Evolutionary conservation across 2,888 invertebrate genomes (phyloP).

Genomic region (Neoascia interrupta): DNA sequence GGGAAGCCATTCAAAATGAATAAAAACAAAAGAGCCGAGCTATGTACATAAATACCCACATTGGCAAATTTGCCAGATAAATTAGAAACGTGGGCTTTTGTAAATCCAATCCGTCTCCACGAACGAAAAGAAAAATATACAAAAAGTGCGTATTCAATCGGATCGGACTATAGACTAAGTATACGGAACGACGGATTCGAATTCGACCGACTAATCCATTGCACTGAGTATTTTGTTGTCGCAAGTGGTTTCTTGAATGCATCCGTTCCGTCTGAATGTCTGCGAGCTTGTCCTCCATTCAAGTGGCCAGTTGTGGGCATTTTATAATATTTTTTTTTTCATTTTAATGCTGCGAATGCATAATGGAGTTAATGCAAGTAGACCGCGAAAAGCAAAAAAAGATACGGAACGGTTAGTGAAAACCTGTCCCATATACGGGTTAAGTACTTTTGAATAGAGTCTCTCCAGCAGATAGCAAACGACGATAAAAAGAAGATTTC

Average conservation of each 20-base stretch:
- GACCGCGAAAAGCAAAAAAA: no score
- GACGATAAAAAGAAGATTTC: no score
- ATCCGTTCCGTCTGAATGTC: constrained; percentile 62
- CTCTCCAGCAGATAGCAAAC: no score
- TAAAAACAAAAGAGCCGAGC: constrained; percentile 47
- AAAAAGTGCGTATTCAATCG: constrained; percentile 54
- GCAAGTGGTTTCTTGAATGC: constrained; percentile 63
- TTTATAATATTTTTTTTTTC: constrained; percentile 8
- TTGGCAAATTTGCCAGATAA: constrained; percentile 55
- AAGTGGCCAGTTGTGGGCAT: constrained; percentile 42
- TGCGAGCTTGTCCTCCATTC: constrained; percentile 46
- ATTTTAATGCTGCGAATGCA: not conserved
- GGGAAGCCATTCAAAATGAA: constrained; percentile 47
- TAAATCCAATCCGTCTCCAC: constrained; percentile 13
- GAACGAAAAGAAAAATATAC: not conserved
- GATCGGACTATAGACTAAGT: constrained; percentile 11
- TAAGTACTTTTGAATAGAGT: constrained; percentile 33
- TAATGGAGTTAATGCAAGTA: constrained; percentile 1
- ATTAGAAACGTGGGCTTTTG: constrained; percentile 54
- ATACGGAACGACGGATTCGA: constrained; percentile 22
- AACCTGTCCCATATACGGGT: constrained; percentile 55
- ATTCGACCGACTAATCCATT: constrained; percentile 43
- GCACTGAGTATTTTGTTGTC: constrained; percentile 30
- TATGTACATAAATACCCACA: constrained; percentile 23
- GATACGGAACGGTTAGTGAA: constrained; percentile 26